Base-by-base conservation (phyloP, 2,888 invertebrate species). In the Dinocampus coccinellae region DNA sequence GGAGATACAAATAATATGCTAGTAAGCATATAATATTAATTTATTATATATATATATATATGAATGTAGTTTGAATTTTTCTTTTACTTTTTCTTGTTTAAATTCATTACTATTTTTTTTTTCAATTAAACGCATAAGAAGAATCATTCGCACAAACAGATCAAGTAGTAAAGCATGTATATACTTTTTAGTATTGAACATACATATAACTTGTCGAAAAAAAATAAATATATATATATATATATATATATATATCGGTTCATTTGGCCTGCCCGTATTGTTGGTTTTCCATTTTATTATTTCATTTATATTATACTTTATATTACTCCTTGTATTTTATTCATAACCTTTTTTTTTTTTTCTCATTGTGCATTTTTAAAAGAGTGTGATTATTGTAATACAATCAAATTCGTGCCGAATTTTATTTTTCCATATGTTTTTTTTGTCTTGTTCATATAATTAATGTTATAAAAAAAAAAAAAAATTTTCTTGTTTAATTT, bases 181-280 rank as follows among this genome's bases (percentile, higher is more conserved):
- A 72, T 62, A n/a, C n/a, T n/a, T 68, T 71, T 73, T 47, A 47
- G 9, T 47, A 47, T 36, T 81, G 74, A 79, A 78, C 78, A 80
- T 79, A 78, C 78, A 82, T 80, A 79, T 82, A 84, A 80, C 76
- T 83, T 83, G 83, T n/a, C n/a, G n/a, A n/a, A n/a, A n/a, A 85
- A 86, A 85, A 86, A 85, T 83, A 85, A 79, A 81, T 76, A 60
- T 80, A 77, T 78, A 75, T 77, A 73, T 74, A 76, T 77, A 73
- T 74, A 70, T 76, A 72, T 81, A 79, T 39, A 39, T 81, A 70
- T 76, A 69, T 69, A 71, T 76, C 72, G 65, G 10, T 65, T 16
- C 55, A 34, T 83, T 83, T 85, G 76, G 80, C 77, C 80, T 83
- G 82, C 82, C 82, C 82, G n/a, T 78, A 80, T 84, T 83, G 82